Evolutionary conservation across 2,888 invertebrate species (phyloP).

Genomic region (Trichopria drosophilae): DNA sequence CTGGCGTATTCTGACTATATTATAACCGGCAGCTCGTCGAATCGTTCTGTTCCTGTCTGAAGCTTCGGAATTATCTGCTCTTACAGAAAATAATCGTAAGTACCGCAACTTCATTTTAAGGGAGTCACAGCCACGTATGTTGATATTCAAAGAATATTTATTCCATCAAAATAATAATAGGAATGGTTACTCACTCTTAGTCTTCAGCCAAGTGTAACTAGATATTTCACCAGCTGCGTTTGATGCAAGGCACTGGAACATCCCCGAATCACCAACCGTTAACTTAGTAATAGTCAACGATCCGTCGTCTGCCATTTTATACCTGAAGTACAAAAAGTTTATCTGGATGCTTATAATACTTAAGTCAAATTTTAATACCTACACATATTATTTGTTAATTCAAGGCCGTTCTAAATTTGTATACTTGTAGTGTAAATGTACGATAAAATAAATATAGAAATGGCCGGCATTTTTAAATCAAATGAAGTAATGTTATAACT

Average conservation of each 20-base stretch:
- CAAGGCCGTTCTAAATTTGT: too few species aligned
- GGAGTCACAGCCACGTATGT: not conserved
- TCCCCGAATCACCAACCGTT: slow-evolving; percentile 83
- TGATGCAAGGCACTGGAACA: slow-evolving; percentile 91
- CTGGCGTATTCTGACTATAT: slow-evolving; percentile 58
- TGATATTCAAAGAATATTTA: not conserved
- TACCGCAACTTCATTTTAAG: too few species aligned
- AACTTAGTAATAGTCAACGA: slow-evolving; percentile 79
- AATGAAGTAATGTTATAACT: slow-evolving; percentile 58
- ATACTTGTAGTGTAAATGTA: too few species aligned
- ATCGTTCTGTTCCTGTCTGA: slow-evolving; percentile 51
- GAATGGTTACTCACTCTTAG: slow-evolving; percentile 80
- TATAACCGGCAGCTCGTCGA: slow-evolving; percentile 57
- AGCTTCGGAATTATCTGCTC: slow-evolving; percentile 49
- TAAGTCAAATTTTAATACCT: too few species aligned
- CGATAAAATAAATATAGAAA: too few species aligned
- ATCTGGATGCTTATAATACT: not conserved
- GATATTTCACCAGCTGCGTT: slow-evolving; percentile 92
- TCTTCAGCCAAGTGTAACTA: slow-evolving; percentile 87
- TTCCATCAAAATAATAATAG: not conserved
- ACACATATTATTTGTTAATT: too few species aligned
- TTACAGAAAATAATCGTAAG: slow-evolving; percentile 43
- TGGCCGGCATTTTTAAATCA: too few species aligned
- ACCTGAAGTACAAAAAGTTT: too few species aligned
- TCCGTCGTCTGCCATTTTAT: slow-evolving; percentile 79